These are phyloP conservation scores for Ctena decussata DNA, from an alignment of 2,888 invertebrate genomes.

Conservation along the genomic window DNA sequence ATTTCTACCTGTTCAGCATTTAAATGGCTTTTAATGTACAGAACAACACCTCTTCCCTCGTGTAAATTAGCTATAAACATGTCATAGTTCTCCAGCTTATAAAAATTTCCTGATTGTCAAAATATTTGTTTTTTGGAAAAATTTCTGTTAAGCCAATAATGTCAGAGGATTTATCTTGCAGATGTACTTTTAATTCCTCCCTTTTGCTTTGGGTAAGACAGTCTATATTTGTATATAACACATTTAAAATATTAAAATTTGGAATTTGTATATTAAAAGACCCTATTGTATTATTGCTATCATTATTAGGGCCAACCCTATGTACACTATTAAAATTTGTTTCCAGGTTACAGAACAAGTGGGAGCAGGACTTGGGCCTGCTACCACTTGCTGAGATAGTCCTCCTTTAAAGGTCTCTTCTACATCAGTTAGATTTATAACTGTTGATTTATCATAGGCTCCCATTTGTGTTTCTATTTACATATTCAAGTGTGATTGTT, in stretches of 20 bases:
- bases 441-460: not conserved
- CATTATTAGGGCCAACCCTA: not conserved
- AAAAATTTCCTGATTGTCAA: not conserved
- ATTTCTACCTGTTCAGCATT: not conserved
- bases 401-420: not conserved
- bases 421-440: not conserved
- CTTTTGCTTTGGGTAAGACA: not conserved
- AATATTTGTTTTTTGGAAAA: not conserved
- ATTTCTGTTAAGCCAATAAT: not conserved
- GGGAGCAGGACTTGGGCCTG: not conserved
- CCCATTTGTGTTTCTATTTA: not conserved
- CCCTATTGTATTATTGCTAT: not conserved
- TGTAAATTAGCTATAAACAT: not conserved
- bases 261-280: not conserved
- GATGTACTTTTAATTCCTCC: not conserved
- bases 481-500: not conserved
- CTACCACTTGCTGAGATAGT: not conserved
- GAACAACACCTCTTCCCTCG: not conserved
- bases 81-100: not conserved
- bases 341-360: not conserved
- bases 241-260: not conserved
- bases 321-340: not conserved
- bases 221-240: not conserved
- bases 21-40: not conserved
- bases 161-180: not conserved